phyloP scores from a whole-genome alignment of 2,797 vertebrate genomes.

The Leptodactylus fallax region DNA sequence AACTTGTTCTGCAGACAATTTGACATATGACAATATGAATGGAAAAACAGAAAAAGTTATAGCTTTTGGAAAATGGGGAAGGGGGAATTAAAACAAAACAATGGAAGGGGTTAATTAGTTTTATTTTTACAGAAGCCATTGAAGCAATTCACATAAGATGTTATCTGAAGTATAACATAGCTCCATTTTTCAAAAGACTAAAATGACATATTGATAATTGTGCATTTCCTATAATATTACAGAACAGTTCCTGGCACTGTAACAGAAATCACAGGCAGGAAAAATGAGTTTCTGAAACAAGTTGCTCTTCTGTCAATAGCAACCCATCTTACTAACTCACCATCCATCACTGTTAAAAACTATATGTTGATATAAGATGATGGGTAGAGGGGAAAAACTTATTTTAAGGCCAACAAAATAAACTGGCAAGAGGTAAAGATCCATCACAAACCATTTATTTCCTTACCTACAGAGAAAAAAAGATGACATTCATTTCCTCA shows the following conservation, averaged over 20 bases:
- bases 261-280: slow-evolving; percentile 12
- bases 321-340: not conserved
- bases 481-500: slow-evolving; percentile 15
- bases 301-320: slow-evolving; percentile 23
- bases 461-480: slow-evolving; percentile 19
- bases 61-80: no score
- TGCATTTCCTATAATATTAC: not conserved
- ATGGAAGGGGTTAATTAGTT: not conserved
- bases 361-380: slow-evolving; percentile 10
- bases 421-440: not conserved
- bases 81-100: no score
- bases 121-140: not conserved
- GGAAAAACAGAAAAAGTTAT: no score
- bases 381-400: not conserved
- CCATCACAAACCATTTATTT: slow-evolving; percentile 22
- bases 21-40: no score
- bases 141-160: not conserved
- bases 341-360: slow-evolving; percentile 22
- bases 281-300: slow-evolving; percentile 22
- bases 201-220: not conserved
- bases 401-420: not conserved
- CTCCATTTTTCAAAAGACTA: not conserved
- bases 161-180: not conserved
- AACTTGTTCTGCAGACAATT: no score
- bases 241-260: not conserved